phyloP scores from a whole-genome alignment of 1,140 invertebrate genomes.

The Neomicropteryx cornuta region DNA sequence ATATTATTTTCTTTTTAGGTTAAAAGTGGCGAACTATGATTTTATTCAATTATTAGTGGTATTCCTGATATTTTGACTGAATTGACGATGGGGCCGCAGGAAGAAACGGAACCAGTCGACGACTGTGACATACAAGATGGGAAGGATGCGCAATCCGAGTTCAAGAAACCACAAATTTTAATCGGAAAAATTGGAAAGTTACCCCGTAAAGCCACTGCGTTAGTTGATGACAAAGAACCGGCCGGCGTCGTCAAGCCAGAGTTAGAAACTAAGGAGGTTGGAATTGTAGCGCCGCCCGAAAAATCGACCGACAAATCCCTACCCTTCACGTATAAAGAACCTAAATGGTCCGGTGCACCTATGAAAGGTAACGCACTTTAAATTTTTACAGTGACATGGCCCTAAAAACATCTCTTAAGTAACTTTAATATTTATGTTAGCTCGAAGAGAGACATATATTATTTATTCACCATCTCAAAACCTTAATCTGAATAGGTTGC shows the following conservation, averaged over 20 bases:
- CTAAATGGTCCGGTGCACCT: constrained; percentile 53
- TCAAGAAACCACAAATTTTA: constrained; percentile 16
- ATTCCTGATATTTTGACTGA: too few relatives aligned
- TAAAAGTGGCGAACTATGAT: too few relatives aligned
- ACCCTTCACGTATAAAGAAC: constrained; percentile 49
- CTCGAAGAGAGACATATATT: too few relatives aligned
- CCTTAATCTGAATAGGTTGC: too few relatives aligned
- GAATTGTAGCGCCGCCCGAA: constrained; percentile 7
- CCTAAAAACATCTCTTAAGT: too few relatives aligned
- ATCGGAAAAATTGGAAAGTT: constrained; percentile 11
- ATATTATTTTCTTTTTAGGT: too few relatives aligned
- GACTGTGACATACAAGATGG: neutral
- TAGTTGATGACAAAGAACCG: neutral
- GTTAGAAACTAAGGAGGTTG: neutral
- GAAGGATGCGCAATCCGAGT: constrained; percentile 4
- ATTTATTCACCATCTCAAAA: too few relatives aligned
- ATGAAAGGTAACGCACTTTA: constrained; percentile 17
- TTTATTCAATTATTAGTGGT: too few relatives aligned
- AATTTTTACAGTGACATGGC: too few relatives aligned
- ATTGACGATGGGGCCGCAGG: neutral
- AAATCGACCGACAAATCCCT: constrained; percentile 10
- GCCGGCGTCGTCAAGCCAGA: constrained; percentile 1
- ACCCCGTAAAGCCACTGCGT: constrained; percentile 8
- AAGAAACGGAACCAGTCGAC: neutral
- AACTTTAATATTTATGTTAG: too few relatives aligned